Evolutionary conservation across 2,113 vertebrate species (phyloP), one percentile per base, ranked within the genome.

Genomic region (Mungos mungo): DNA sequence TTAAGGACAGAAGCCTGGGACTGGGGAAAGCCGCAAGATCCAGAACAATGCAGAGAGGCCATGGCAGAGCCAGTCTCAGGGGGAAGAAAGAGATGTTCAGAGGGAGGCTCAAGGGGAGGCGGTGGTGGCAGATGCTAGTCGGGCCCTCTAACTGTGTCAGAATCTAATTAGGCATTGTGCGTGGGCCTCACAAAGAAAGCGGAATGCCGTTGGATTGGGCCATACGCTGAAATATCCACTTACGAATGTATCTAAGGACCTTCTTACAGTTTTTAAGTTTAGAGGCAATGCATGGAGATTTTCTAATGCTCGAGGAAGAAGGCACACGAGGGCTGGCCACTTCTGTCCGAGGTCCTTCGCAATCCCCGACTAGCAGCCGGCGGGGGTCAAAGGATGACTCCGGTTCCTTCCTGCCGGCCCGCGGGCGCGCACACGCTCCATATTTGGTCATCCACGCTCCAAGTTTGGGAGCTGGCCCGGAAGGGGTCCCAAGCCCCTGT

Each of bases 401-500:
- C 15, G 77, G 79, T n/a, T 66, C 82, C 88, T 89, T 95, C 91
- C 86, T 88, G 86, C 69, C 35, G 3, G 45, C 27, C 38, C 52
- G 57, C 69, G 0, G 25, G 63, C 45, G 74, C 57, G 54, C 76
- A n/a, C 83, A 13, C 79, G 23, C 93, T 90, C 97, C 95, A 65
- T 96, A 95, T 98, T 85, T 93, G 96, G 97, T 95, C 76, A 92
- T 47, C 41, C 9, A 25, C 18, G 45, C 76, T n/a, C 33, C 71
- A 88, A 95, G 89, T 86, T 57, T 25, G 92, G 57, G 76, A 15
- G 35, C 35, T 50, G 7, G 72, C 89, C 95, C 80, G 57, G 77
- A 88, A 83, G 72, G 86, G 79, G 83, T 66, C 47, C 45, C 82
- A 12, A 50, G 47, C 27, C 52, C 38, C 60, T 4, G 31, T n/a